These are phyloP conservation scores for Syngnathus acus DNA, from an alignment of 2,797 vertebrate genomes.

Conservation along the genomic window DNA sequence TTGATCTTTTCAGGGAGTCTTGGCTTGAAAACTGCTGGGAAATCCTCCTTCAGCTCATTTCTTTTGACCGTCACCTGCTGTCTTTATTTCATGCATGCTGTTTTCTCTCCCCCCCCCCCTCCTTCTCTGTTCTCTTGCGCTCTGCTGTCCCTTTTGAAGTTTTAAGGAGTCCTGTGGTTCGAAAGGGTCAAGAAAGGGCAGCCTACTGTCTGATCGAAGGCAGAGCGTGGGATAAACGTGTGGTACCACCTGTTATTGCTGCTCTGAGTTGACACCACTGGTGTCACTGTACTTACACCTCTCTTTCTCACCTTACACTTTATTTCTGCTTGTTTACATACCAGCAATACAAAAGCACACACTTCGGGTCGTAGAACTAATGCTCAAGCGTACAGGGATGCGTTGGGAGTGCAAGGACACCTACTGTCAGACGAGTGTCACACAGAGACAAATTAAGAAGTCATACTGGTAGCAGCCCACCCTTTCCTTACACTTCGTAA, in stretches of 20 bases:
- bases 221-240: conserved; percentile 35
- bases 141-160: conserved; percentile 53
- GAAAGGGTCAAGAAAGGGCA: conserved; percentile 59
- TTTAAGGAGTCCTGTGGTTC: conserved; percentile 42
- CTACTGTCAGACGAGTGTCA: conserved; percentile 43
- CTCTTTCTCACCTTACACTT: conserved; percentile 28
- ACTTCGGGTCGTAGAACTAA: neutral
- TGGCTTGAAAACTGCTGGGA: conserved; percentile 29
- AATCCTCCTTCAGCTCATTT: conserved; percentile 26
- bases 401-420: conserved; percentile 33
- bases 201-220: conserved; percentile 46
- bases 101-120: conserved; percentile 37
- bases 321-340: conserved; percentile 28
- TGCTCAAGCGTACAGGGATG: conserved; percentile 27
- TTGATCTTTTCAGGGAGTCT: conserved; percentile 29
- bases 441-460: conserved; percentile 41
- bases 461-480: conserved; percentile 44
- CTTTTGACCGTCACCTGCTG: conserved; percentile 53
- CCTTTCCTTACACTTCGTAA: conserved; percentile 50
- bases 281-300: conserved; percentile 51
- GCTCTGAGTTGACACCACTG: conserved; percentile 52
- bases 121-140: conserved; percentile 31
- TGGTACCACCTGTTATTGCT: conserved; percentile 53
- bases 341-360: conserved; percentile 27
- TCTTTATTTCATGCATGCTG: conserved; percentile 56